These are phyloP conservation scores for Lepidocyrtoides sp. DNA, from an alignment of 2,888 invertebrate genomes.

Conservation along the genomic window DNA sequence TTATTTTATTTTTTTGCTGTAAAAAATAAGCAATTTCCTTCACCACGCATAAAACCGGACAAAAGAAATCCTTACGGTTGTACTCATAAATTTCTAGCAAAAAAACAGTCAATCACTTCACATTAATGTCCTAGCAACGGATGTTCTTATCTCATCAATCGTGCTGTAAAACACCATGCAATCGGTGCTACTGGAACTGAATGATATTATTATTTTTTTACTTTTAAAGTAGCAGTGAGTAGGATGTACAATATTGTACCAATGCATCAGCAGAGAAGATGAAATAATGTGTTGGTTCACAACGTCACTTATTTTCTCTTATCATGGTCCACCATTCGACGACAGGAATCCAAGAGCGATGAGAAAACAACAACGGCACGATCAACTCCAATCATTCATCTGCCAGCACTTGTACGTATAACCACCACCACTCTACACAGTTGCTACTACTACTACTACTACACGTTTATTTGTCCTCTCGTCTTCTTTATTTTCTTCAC, in stretches of 20 bases:
- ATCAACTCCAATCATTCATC: not conserved
- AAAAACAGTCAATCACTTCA: not conserved
- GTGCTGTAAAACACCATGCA: no score
- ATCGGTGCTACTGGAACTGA: not conserved
- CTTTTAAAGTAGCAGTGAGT: not conserved
- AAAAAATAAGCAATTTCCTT: slow-evolving; percentile 28
- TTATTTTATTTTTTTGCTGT: not conserved
- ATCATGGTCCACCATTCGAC: not conserved
- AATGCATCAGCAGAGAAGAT: no score
- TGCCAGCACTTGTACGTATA: not conserved
- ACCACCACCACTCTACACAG: not conserved
- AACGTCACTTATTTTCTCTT: not conserved
- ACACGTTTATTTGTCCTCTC: not conserved
- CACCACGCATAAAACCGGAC: not conserved
- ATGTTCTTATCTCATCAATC: no score
- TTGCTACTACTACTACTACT: not conserved
- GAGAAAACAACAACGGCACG: not conserved
- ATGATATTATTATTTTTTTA: not conserved
- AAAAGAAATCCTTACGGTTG: not conserved
- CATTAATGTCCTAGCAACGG: no score
- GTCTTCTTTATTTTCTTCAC: not conserved
- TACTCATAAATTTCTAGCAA: no score
- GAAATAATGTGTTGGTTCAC: not conserved
- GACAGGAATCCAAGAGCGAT: not conserved
- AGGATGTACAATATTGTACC: no score